Base-by-base conservation (phyloP, 2,888 invertebrate species). In the Liodrosophila aerea region DNA sequence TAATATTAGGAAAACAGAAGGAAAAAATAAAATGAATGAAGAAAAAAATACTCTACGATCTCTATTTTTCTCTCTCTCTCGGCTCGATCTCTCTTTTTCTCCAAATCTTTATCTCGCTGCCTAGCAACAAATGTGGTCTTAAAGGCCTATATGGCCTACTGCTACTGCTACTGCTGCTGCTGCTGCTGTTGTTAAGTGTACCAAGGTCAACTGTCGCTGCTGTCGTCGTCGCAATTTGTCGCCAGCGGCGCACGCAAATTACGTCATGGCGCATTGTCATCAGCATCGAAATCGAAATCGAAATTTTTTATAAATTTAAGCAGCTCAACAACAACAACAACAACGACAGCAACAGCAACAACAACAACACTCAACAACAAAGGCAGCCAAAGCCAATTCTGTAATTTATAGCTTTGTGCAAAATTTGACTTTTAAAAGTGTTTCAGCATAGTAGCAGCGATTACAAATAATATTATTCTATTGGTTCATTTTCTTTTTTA, bases 401-500 rank as follows among this genome's bases (percentile, higher is more conserved):
- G 75, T 75, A 75, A 75, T 68, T 78, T 75, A 75, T 64, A 71
- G 67, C 78, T 75, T 57, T 71, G 63, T 59, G 70, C 56, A 69
- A 76, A 66, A 47, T 52, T 27, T 54, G 47, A 31, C 27, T 45
- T 34, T 50, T 16, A 16, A 37, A 50, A 47, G 31, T 29, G 31
- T 29, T 18, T 16, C 8, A 39, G 15, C 1, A 15, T 15, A 36
- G 9, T 5, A 37, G 9, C 36, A n/a, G 9, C 36, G 36, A 13
- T 36, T 1, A 4, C n/a, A n/a, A n/a, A n/a, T n/a, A n/a, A n/a
- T n/a, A n/a, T n/a, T n/a, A n/a, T n/a, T n/a, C n/a, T n/a, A n/a
- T 15, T 37, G 7, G 5, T 15, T 16, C 13, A 13, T 5, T 22
- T 8, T 9, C 5, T 37, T 13, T 30, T 16, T 27, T 11, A n/a